Conservation (phyloP, 2,797 vertebrate genomes). For the Falco rusticolus region DNA sequence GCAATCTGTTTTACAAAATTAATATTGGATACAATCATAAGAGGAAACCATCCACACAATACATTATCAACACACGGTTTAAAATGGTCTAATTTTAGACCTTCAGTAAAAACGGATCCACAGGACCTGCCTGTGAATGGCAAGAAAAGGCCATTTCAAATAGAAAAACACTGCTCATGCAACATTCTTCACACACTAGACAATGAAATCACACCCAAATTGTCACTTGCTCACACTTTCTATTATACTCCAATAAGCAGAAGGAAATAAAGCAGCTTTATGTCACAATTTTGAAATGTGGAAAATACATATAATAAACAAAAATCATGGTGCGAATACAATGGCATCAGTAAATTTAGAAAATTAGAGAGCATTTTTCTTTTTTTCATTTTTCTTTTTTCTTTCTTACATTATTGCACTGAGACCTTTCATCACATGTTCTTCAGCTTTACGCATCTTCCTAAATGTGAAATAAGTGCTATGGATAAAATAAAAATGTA, state of each 20-base stretch:
- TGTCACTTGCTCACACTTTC: constrained; percentile 80
- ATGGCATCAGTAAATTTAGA: constrained; percentile 68
- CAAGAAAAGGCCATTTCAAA: constrained; percentile 77
- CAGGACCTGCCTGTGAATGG: constrained; percentile 91
- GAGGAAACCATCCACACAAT: constrained; percentile 72
- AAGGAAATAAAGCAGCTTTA: constrained; percentile 92
- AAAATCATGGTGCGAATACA: constrained; percentile 68
- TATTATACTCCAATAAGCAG: constrained; percentile 77
- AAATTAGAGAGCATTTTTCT: constrained; percentile 63
- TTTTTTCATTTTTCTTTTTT: constrained; percentile 31
- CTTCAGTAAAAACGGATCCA: constrained; percentile 74
- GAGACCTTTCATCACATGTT: constrained; percentile 86
- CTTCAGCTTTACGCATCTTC: constrained; percentile 78
- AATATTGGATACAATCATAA: constrained; percentile 69
- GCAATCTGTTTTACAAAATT: constrained; percentile 64
- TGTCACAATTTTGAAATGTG: constrained; percentile 87
- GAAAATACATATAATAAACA: constrained; percentile 76
- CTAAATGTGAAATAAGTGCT: constrained; percentile 80
- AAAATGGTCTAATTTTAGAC: constrained; percentile 74
- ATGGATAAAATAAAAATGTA: constrained; percentile 76
- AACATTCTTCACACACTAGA: constrained; percentile 80
- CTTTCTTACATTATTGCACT: constrained; percentile 92
- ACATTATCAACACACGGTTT: constrained; percentile 69
- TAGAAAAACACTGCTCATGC: constrained; percentile 84
- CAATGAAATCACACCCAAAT: constrained; percentile 79